phyloP scores from a whole-genome alignment of 2,888 invertebrate genomes.

The Dilophus febrilis region DNA sequence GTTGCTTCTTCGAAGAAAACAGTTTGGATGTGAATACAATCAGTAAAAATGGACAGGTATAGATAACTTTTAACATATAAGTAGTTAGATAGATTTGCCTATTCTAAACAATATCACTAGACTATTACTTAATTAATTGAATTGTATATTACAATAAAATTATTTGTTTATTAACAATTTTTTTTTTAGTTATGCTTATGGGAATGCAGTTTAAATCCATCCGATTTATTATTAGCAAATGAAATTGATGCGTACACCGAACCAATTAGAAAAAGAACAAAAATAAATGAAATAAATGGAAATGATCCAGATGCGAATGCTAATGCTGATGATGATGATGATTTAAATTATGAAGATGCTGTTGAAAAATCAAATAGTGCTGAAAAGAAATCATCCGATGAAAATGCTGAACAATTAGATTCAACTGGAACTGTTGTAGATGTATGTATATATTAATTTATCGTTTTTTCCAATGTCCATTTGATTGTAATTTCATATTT shows the following conservation, averaged over 20 bases:
- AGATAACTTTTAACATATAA: slow-evolving; percentile 23
- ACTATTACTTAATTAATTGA: no score
- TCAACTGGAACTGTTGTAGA: no score
- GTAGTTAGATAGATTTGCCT: neutral
- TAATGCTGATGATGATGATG: slow-evolving; percentile 17
- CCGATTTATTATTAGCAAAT: slow-evolving; percentile 6
- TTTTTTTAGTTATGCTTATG: slow-evolving; percentile 38
- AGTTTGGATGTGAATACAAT: slow-evolving; percentile 72
- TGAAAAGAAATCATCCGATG: slow-evolving; percentile 12
- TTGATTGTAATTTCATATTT: no score
- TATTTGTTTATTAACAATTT: no score
- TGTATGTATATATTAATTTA: no score
- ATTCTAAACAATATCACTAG: no score
- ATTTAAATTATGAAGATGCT: slow-evolving; percentile 45
- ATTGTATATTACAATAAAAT: no score
- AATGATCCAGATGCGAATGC: slow-evolving; percentile 4
- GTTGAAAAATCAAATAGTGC: slow-evolving; percentile 26
- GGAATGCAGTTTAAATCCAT: slow-evolving; percentile 50
- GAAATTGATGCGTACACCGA: slow-evolving; percentile 9
- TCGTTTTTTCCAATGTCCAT: no score
- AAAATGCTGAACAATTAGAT: slow-evolving; percentile 4
- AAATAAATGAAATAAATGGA: slow-evolving; percentile 3
- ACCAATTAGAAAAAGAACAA: slow-evolving; percentile 3
- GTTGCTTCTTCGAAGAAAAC: slow-evolving; percentile 73
- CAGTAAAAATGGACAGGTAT: slow-evolving; percentile 67